Percentiles rank a stretch among this genome's conserved stretches.
Conservation (phyloP, 2,113 vertebrate genomes). For the Pandion haliaetus region DNA sequence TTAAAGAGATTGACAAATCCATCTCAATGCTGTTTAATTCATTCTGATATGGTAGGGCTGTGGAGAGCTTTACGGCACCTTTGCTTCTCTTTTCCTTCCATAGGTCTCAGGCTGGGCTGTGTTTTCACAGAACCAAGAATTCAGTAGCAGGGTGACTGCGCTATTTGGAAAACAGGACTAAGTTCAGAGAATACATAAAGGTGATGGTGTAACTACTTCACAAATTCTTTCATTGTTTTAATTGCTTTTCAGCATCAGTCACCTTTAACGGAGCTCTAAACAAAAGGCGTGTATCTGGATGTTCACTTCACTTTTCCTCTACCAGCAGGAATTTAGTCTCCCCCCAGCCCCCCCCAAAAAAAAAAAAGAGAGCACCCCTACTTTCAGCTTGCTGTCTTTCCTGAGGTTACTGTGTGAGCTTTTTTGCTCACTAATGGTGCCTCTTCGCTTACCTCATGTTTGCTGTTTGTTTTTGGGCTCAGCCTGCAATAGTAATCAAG, state of each 20-base stretch:
- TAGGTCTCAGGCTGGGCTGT: background rate
- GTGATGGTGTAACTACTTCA: background rate
- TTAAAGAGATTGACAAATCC: background rate
- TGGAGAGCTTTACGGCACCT: background rate
- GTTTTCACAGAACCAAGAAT: background rate
- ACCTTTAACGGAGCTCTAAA: background rate
- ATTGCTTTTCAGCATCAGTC: background rate
- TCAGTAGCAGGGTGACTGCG: background rate
- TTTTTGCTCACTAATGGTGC: background rate
- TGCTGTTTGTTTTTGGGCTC: conserved; percentile 61
- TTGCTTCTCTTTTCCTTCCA: background rate
- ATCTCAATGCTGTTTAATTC: background rate
- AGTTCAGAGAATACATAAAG: background rate
- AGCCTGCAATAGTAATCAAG: conserved; percentile 48
- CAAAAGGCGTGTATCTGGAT: background rate
- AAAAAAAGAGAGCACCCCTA: background rate
- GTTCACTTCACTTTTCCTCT: background rate
- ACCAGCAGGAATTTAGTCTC: background rate
- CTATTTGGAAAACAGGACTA: background rate
- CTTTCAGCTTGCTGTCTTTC: background rate
- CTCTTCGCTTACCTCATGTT: conserved; percentile 25
- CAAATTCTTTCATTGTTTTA: background rate
- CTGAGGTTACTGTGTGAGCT: background rate
- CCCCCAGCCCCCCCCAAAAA: background rate
- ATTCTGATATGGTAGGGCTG: background rate